phyloP scores from a whole-genome alignment of 2,888 invertebrate genomes.

The Polia nebulosa region DNA sequence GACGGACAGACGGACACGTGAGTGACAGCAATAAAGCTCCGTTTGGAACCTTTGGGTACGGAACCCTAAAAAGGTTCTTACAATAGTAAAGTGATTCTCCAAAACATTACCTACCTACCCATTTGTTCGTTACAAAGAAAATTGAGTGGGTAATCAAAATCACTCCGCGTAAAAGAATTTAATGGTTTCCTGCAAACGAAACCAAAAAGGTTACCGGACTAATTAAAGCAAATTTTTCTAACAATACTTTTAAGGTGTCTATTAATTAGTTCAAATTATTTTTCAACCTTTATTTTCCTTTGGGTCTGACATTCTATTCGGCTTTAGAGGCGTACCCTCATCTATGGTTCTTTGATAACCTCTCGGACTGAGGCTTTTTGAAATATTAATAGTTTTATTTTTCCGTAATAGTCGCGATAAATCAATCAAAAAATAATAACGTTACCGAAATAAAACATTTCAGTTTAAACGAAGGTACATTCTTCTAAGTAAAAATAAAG shows the following conservation, averaged over 20 bases:
- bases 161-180: conserved; percentile 31
- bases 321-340: conserved; percentile 31
- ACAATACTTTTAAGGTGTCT: conserved; percentile 64
- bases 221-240: conserved; percentile 62
- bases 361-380: conserved; percentile 34
- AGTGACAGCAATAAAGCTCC: no score
- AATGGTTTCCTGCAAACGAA: conserved; percentile 36
- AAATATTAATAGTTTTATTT: conserved; percentile 45
- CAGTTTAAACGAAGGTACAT: no score
- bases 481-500: no score
- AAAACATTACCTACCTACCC: neutral
- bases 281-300: conserved; percentile 58
- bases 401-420: no score
- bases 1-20: no score
- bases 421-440: no score
- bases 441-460: no score
- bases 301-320: conserved; percentile 54
- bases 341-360: conserved; percentile 36
- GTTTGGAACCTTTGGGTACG: no score
- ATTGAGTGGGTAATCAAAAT: conserved; percentile 42
- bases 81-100: neutral
- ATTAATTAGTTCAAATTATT: conserved; percentile 64
- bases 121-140: conserved; percentile 15
- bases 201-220: conserved; percentile 47
- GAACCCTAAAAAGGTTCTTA: no score